Base-by-base conservation (phyloP, 2,797 vertebrate genomes). In the Hapalemur alaotrensis region DNA sequence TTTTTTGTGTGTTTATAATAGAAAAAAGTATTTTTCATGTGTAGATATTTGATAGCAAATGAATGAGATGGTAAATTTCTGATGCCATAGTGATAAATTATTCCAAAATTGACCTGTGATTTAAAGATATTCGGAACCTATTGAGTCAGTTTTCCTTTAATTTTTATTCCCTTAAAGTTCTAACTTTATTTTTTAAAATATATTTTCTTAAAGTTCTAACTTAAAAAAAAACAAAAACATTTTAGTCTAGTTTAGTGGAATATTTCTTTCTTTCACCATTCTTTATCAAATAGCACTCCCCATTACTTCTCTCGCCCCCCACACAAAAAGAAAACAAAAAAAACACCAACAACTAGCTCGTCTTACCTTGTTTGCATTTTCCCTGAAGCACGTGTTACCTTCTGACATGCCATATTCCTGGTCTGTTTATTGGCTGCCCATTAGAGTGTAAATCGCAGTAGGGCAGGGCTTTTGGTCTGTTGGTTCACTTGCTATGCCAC, bases 1-100 rank as follows among this genome's bases (percentile, higher is more conserved):
- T 75, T 84, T 84, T 75, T 92, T 59, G 7, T 78, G 17, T 85
- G 18, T 85, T 93, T 93, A 78, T 61, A 35, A 67, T 63, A 75
- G 69, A 67, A 91, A 86, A 80, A 46, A 41, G 10, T 63, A 23
- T 20, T 50, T 91, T 96, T 54, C 30, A 73, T 38, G 3, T 65
- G 14, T 87, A 81, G 73, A 38, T 93, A 50, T 50, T 73, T 80
- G 50, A n/a, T 54, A 84, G 13, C 4, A 81, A 90, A 46, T 84
- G 81, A 90, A 69, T 72, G 41, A 78, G 35, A 57, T 59, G 25
- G 28, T 22, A 61, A 38, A 70, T 69, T 92, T 67, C 30, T 52
- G 28, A 54, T 38, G 25, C 13, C 25, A 15, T 78, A 2, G 7
- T 65, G 28, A 82, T 12, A 84, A 92, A 69, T 41, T 81, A 5